phyloP scores from a whole-genome alignment of 2,113 vertebrate species.

The Triplophysa rosa region DNA sequence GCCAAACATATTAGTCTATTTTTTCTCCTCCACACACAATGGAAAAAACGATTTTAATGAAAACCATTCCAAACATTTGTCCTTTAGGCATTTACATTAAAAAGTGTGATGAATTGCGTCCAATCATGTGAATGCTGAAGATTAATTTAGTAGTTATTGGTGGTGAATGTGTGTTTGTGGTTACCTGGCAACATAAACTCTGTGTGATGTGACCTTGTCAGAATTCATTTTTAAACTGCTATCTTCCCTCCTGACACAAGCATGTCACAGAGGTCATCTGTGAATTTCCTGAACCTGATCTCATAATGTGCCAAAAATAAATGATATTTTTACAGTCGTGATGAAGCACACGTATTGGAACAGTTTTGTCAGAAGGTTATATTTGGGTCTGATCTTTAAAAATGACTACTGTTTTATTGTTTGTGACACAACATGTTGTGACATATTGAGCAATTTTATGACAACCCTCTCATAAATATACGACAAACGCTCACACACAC shows the following conservation, averaged over 20 bases:
- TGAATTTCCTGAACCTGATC: slow-evolving; percentile 21
- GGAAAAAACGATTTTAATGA: neutral
- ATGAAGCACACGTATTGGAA: neutral
- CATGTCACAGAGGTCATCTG: slow-evolving; percentile 6
- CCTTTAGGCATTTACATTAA: neutral
- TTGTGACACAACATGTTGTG: too few species aligned
- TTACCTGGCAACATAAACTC: slow-evolving; percentile 49
- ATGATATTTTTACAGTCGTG: neutral
- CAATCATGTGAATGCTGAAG: too few species aligned
- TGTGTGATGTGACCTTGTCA: slow-evolving; percentile 41
- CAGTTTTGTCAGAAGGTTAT: neutral
- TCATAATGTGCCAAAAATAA: slow-evolving; percentile 14
- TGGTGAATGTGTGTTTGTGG: slow-evolving; percentile 44
- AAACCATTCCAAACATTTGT: neutral
- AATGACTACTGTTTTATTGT: too few species aligned
- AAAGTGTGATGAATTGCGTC: too few species aligned
- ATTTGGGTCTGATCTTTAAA: neutral
- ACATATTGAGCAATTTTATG: too few species aligned
- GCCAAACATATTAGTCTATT: neutral
- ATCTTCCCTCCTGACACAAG: slow-evolving; percentile 6
- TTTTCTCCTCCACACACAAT: neutral
- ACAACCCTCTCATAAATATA: too few species aligned
- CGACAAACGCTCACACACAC: too few species aligned
- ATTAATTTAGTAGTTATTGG: neutral
- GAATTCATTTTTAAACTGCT: slow-evolving; percentile 48